Evolutionary conservation across 1,140 invertebrate genomes (phyloP).

Genomic region (Batillaria attramentaria): DNA sequence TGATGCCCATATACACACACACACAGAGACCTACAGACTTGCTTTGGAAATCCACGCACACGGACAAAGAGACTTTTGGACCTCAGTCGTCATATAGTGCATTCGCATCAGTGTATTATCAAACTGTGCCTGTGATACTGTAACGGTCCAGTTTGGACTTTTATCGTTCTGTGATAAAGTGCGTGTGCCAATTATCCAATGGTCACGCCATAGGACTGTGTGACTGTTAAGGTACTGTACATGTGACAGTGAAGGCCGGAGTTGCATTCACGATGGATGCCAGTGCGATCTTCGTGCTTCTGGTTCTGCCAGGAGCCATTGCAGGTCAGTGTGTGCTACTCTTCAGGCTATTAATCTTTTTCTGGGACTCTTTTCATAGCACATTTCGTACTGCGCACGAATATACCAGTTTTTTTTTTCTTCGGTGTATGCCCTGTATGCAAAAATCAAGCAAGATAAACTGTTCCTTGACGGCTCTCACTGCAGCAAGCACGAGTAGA

Average conservation of each 20-base stretch:
- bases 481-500: too few species aligned
- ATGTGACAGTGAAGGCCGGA: not conserved
- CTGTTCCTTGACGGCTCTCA: too few species aligned
- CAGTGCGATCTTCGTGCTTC: slow-evolving; percentile 22
- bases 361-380: not conserved
- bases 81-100: not conserved
- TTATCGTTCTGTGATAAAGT: not conserved
- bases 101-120: not conserved
- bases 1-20: not conserved
- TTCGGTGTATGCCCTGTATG: too few species aligned
- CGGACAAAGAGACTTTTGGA: not conserved
- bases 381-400: too few species aligned
- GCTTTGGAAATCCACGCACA: not conserved
- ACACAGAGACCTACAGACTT: not conserved
- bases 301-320: slow-evolving; percentile 5
- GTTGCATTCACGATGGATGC: not conserved
- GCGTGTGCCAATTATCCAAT: not conserved
- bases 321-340: slow-evolving; percentile 20
- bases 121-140: not conserved
- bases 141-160: not conserved
- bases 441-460: too few species aligned
- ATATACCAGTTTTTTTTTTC: not conserved
- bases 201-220: not conserved
- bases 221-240: too few species aligned
- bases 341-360: too few species aligned